A percentile compares a stretch with the other conserved stretches of the same genome.
Conservation (phyloP, 2,797 vertebrate species). For the Megaceryle alcyon region DNA sequence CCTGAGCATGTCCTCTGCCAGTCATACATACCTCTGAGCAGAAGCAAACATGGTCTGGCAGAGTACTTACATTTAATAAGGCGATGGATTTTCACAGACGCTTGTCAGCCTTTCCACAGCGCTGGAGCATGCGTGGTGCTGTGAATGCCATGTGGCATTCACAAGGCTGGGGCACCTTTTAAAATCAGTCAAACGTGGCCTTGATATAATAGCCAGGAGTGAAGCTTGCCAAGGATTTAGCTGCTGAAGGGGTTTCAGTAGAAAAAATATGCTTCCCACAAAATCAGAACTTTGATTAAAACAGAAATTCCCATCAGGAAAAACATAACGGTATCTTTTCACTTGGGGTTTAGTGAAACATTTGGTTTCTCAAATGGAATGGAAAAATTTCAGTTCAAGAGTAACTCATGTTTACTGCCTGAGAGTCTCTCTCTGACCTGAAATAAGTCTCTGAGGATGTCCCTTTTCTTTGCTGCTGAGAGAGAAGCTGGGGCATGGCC, state of each 20-base stretch:
- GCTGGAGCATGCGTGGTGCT: not conserved
- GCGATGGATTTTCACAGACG: not conserved
- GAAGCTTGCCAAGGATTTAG: not conserved
- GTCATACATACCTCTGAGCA: not conserved
- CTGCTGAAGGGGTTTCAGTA: not conserved
- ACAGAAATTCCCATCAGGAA: not conserved
- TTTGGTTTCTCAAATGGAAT: not conserved
- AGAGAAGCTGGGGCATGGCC: not conserved
- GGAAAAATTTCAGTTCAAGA: not conserved
- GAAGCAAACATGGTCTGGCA: not conserved
- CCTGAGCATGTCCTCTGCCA: not conserved
- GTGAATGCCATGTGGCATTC: not conserved
- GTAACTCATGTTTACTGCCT: not conserved
- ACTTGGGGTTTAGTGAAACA: not conserved
- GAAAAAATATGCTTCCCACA: not conserved
- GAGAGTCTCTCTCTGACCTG: not conserved
- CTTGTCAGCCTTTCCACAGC: not conserved
- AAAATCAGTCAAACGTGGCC: conserved; percentile 15
- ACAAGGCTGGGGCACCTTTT: not conserved
- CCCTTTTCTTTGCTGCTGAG: not conserved
- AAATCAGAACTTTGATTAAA: conserved; percentile 19
- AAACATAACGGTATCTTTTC: not conserved
- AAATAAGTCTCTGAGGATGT: fast-evolving
- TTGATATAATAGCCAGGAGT: not conserved
- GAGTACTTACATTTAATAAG: not conserved